Evolutionary conservation across 2,113 vertebrate species (phyloP), one percentile per base, ranked within the genome.

Genomic region (Solea solea): DNA sequence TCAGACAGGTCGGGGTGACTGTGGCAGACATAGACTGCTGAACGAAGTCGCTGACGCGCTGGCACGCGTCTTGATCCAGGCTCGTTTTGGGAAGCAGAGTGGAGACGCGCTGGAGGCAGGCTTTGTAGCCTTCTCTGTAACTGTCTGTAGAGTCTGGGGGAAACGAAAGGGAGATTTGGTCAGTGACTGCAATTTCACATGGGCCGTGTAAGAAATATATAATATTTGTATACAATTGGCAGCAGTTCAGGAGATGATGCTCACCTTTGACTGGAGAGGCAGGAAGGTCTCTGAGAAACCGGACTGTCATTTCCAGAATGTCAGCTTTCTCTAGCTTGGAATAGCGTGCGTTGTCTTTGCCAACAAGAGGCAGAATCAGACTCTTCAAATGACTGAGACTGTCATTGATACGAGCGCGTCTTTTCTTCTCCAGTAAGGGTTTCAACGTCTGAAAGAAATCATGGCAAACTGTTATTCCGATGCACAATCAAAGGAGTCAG

Each of bases 281-380:
- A 0, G 94, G 94, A 42, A 95, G 86, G 44, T 95, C 94, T 80
- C 86, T 90, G 40, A 97, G 94, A 84, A 96, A 96, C 41, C 93
- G 91, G n/a, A 97, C 95, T 0, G 96, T 96, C 96, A 96, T 96
- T 83, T 98, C 96, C 76, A 97, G 92, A 75, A 97, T 94, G 68
- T 96, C 96, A 0, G 96, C 96, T 87, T 97, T 97, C 85, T 98
- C 96, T 72, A 97, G 89, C 62, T 96, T 96, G 25, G 95, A 96
- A 82, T 90, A 94, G 73, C 93, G 89, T 3, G 95, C 94, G 83
- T 92, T 95, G 83, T 96, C 95, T 91, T 94, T 93, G 50, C 95
- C 95, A 69, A 95, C 90, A 15, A 96, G 92, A 15, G 95, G 95
- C 64, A 96, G 85, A 62, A 97, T 94, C 63, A 97, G 93, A 8